These are phyloP conservation scores for Patella depressa DNA, from an alignment of 2,888 invertebrate species.

Conservation along the genomic window DNA sequence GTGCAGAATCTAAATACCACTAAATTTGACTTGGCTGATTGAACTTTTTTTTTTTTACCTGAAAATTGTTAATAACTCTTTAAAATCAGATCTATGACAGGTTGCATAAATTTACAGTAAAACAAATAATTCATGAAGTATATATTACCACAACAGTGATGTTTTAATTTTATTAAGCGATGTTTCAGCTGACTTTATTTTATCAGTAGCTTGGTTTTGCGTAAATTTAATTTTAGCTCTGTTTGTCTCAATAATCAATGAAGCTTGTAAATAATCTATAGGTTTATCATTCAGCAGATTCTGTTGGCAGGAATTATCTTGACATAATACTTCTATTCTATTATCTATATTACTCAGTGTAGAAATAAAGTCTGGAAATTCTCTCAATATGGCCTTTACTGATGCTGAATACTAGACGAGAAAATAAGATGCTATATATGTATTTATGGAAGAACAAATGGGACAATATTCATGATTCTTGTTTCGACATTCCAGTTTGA, in stretches of 20 bases:
- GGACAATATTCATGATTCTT: too few relatives aligned
- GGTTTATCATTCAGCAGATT: conserved; percentile 23
- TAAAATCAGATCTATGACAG: too few relatives aligned
- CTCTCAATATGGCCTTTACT: conserved; percentile 45
- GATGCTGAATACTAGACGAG: conserved; percentile 49
- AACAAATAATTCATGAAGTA: too few relatives aligned
- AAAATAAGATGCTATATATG: conserved; percentile 13
- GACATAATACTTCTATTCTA: conserved; percentile 40
- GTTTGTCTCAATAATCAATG: conserved; percentile 39
- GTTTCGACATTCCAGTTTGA: too few relatives aligned
- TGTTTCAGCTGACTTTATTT: conserved; percentile 39
- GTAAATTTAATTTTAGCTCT: conserved; percentile 49
- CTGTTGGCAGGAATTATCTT: conserved; percentile 29
- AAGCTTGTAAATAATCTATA: conserved; percentile 24
- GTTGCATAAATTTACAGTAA: too few relatives aligned
- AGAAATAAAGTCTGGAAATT: conserved; percentile 44
- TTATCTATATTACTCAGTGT: conserved; percentile 44
- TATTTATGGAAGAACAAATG: too few relatives aligned
- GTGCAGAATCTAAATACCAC: too few relatives aligned
- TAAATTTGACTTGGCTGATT: too few relatives aligned
- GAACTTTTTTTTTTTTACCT: too few relatives aligned
- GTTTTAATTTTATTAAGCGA: conserved; percentile 49
- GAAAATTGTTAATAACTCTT: too few relatives aligned
- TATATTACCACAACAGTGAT: conserved; percentile 47
- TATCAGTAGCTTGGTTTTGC: conserved; percentile 37